phyloP scores from a whole-genome alignment of 2,113 vertebrate species.

The Alouatta palliata region DNA sequence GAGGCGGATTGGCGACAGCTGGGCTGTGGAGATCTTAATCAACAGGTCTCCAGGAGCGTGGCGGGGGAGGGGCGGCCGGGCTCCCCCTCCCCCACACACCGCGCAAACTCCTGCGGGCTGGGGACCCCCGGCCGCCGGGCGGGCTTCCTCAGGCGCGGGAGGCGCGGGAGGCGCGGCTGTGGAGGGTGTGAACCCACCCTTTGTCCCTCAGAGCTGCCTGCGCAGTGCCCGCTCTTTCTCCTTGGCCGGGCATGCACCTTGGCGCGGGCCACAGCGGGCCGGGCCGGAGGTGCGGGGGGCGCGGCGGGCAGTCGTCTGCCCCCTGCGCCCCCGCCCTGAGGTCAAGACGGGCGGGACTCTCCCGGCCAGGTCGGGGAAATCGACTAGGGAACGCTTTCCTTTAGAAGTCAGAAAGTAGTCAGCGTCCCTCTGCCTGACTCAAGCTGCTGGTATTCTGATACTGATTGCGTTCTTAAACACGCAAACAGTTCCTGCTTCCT shows the following conservation, averaged over 20 bases:
- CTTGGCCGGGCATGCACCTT: background rate
- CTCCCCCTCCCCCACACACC: background rate
- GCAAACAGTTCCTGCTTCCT: slow-evolving; percentile 57
- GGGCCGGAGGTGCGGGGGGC: background rate
- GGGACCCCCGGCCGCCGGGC: background rate
- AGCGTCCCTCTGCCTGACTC: slow-evolving; percentile 60
- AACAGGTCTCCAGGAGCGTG: slow-evolving; percentile 67
- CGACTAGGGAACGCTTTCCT: background rate
- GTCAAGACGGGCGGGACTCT: background rate
- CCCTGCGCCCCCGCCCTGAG: background rate
- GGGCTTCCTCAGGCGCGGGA: background rate
- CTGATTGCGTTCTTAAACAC: background rate
- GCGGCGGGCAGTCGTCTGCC: background rate
- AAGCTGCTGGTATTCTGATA: slow-evolving; percentile 55
- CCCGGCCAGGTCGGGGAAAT: background rate
- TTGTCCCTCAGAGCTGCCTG: slow-evolving; percentile 62
- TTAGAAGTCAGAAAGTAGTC: slow-evolving; percentile 32
- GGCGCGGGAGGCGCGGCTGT: background rate
- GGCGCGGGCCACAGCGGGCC: background rate
- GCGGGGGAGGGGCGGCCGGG: slow-evolving; percentile 11
- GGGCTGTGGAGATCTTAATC: slow-evolving; percentile 50
- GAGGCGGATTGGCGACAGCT: background rate
- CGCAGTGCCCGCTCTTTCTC: background rate
- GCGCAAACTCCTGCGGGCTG: background rate
- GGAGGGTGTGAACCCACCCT: slow-evolving; percentile 40